Conservation (phyloP, 1,140 invertebrate genomes). For the Penaeus vannamei region DNA sequence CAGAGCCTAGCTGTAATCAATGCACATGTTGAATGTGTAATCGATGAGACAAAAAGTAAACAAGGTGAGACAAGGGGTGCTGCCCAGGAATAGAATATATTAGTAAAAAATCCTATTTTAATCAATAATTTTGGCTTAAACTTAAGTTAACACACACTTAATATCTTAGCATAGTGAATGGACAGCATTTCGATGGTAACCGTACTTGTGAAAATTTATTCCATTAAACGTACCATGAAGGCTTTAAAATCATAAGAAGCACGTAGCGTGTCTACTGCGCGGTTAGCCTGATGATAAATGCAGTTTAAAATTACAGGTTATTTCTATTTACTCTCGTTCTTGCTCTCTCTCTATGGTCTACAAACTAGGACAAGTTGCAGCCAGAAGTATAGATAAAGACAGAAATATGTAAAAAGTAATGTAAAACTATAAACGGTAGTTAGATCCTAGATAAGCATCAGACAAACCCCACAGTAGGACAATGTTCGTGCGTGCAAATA, state of each 20-base stretch:
- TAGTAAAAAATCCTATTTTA: constrained; percentile 46
- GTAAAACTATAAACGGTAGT: not conserved
- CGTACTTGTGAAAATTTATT: constrained; percentile 49
- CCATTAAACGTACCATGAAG: constrained; percentile 56
- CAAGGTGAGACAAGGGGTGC: constrained; percentile 51
- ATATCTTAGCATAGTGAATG: constrained; percentile 53
- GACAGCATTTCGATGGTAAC: constrained; percentile 37
- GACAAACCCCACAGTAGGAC: constrained; percentile 48
- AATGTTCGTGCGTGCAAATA: constrained; percentile 52
- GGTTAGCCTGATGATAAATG: constrained; percentile 41
- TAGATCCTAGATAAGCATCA: not conserved
- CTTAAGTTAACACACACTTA: constrained; percentile 52
- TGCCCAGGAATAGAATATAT: constrained; percentile 57
- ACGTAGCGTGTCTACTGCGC: constrained; percentile 44
- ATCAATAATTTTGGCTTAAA: constrained; percentile 49
- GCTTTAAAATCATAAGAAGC: constrained; percentile 50
- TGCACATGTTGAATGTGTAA: constrained; percentile 51
- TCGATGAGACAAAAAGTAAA: constrained; percentile 42
- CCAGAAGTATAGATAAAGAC: not conserved
- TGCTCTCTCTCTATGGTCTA: too few relatives aligned
- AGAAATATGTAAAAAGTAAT: not conserved
- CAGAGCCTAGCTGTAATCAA: constrained; percentile 20
- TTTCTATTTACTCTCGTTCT: too few relatives aligned
- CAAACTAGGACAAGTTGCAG: not conserved
- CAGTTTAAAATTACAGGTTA: too few relatives aligned